Percentiles rank a stretch among this genome's conserved stretches.
These are phyloP conservation scores for Pardosa pseudoannulata DNA, from an alignment of 2,888 invertebrate species.

Conservation along the genomic window DNA sequence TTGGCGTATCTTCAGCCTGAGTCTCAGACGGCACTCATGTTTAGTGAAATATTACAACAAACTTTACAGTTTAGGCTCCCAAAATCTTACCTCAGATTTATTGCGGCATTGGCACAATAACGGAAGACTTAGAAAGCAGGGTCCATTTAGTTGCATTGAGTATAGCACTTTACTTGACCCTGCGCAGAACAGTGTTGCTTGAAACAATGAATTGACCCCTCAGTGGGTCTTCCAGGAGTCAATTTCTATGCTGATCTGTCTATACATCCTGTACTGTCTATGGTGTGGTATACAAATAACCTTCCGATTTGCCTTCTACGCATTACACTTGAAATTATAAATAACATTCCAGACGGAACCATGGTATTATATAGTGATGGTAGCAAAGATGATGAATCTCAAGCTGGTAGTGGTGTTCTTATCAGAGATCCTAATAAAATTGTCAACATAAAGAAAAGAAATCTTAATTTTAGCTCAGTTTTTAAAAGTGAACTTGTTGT, in stretches of 20 bases:
- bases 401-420: neutral
- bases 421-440: neutral
- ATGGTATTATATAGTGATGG: neutral
- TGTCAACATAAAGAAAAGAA: neutral
- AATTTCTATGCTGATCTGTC: neutral
- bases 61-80: neutral
- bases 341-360: neutral
- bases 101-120: neutral
- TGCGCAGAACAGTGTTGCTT: neutral
- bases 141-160: neutral
- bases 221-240: neutral
- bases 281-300: neutral
- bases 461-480: neutral
- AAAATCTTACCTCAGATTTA: neutral
- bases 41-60: constrained; percentile 8
- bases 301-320: neutral
- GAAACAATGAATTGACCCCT: constrained; percentile 11
- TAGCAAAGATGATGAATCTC: neutral
- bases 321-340: constrained; percentile 9
- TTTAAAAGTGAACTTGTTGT: neutral
- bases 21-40: constrained; percentile 18
- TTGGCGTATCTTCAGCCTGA: neutral
- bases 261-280: too few relatives aligned
- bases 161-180: neutral
- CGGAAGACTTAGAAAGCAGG: neutral